Conservation (phyloP, 2,888 invertebrate genomes). For the Parnassius glacialis region DNA sequence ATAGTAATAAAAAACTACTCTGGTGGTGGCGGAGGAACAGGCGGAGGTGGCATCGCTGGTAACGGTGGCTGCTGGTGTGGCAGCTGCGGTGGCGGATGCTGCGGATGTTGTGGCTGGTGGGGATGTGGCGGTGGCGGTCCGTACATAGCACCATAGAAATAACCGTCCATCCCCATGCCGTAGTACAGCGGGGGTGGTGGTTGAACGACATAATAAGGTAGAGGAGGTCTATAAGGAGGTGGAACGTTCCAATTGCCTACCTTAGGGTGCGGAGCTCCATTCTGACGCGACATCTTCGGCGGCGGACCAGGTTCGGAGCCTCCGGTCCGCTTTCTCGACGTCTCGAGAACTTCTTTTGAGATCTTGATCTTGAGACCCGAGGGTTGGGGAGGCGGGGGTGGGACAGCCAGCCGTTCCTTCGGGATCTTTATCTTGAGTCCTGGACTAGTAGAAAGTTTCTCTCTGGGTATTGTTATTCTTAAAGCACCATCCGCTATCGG, state of each 20-base stretch:
- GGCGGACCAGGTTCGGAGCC: constrained; percentile 52
- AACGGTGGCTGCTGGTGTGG: constrained; percentile 22
- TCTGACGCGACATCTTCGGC: constrained; percentile 62
- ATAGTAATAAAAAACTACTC: constrained; percentile 37
- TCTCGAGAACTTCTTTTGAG: constrained; percentile 86
- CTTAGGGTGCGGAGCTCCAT: constrained; percentile 65
- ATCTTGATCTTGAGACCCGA: constrained; percentile 89
- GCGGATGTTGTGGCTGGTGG: constrained; percentile 54
- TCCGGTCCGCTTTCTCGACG: constrained; percentile 50
- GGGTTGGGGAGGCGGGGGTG: constrained; percentile 63
- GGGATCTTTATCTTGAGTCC: constrained; percentile 91
- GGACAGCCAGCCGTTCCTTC: constrained; percentile 85
- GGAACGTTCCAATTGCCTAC: constrained; percentile 63
- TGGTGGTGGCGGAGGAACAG: constrained; percentile 83
- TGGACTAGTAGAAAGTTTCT: constrained; percentile 64
- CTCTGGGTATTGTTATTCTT: constrained; percentile 70
- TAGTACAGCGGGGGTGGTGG: constrained; percentile 65
- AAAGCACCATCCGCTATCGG: constrained; percentile 52
- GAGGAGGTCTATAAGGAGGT: constrained; percentile 52
- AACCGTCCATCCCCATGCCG: constrained; percentile 51
- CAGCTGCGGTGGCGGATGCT: constrained; percentile 32
- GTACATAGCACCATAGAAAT: constrained; percentile 43
- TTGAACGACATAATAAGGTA: constrained; percentile 67
- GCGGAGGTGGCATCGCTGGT: constrained; percentile 51
- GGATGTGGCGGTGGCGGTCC: constrained; percentile 50